A percentile compares a stretch with the other conserved stretches of the same genome.
These are phyloP conservation scores for Asarcornis scutulata DNA, from an alignment of 2,113 vertebrate species.

Conservation along the genomic window DNA sequence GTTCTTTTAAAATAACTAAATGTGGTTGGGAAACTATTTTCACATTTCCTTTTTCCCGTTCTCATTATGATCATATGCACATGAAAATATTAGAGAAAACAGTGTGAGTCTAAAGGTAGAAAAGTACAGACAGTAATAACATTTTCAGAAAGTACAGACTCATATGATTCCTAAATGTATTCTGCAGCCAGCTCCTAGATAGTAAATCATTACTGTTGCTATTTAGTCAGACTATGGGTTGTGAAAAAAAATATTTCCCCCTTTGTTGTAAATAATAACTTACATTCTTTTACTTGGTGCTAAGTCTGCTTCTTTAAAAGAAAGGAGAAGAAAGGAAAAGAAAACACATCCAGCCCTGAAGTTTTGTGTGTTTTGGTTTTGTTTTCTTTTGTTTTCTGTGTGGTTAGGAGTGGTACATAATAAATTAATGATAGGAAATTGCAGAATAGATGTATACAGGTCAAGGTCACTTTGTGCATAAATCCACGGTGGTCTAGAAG, in stretches of 20 bases:
- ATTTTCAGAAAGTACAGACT: neutral
- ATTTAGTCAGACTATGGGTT: neutral
- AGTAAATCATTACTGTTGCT: neutral
- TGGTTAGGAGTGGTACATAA: neutral
- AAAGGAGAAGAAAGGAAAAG: neutral
- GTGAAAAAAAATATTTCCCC: neutral
- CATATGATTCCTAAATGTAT: neutral
- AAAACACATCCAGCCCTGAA: conserved; percentile 10
- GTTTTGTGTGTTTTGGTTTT: neutral
- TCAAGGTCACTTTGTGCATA: conserved; percentile 60
- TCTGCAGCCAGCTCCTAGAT: neutral
- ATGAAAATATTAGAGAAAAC: neutral
- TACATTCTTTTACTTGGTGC: neutral
- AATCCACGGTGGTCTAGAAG: conserved; percentile 28
- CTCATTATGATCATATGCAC: neutral
- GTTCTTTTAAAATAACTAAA: neutral
- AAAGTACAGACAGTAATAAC: neutral
- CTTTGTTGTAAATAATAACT: neutral
- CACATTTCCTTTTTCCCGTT: neutral
- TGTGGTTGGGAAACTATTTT: neutral
- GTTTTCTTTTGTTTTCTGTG: neutral
- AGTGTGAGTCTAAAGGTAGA: neutral
- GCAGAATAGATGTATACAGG: conserved; percentile 48
- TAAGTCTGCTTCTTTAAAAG: conserved; percentile 20
- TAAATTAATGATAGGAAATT: conserved; percentile 68